A percentile compares a stretch with the other conserved stretches of the same genome.
Conservation (phyloP, 2,888 invertebrate species). For the Adelognathus sp. region DNA sequence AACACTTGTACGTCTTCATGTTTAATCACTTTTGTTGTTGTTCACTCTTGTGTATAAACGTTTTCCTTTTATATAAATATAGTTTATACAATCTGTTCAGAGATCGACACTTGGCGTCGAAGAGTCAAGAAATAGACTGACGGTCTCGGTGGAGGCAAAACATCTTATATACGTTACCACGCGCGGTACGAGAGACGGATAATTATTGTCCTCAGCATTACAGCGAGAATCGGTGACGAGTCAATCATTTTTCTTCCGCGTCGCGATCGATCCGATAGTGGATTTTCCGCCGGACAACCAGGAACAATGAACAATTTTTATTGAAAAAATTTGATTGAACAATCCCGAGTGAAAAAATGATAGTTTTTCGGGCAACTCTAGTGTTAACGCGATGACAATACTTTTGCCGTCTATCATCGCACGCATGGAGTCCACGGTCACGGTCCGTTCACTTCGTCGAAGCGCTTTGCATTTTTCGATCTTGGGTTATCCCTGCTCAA, state of each 20-base stretch:
- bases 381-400: constrained; percentile 44
- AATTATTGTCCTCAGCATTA: constrained; percentile 68
- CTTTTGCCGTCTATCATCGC: constrained; percentile 22
- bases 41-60: constrained; percentile 18
- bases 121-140: constrained; percentile 74
- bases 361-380: background rate
- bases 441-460: constrained; percentile 70
- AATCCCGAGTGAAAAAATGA: background rate
- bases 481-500: constrained; percentile 62
- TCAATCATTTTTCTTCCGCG: constrained; percentile 19
- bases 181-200: constrained; percentile 61
- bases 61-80: constrained; percentile 12
- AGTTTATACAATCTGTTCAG: background rate
- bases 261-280: background rate
- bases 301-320: background rate
- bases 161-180: constrained; percentile 77
- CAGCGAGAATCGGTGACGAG: background rate
- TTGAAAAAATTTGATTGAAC: background rate
- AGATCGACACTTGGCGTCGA: constrained; percentile 57
- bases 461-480: constrained; percentile 68
- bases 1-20: constrained; percentile 71
- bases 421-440: constrained; percentile 66
- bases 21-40: constrained; percentile 29
- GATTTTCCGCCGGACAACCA: constrained; percentile 23
- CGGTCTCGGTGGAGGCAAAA: constrained; percentile 67